phyloP scores from a whole-genome alignment of 2,888 invertebrate genomes.

The Podotricha telesiphe region DNA sequence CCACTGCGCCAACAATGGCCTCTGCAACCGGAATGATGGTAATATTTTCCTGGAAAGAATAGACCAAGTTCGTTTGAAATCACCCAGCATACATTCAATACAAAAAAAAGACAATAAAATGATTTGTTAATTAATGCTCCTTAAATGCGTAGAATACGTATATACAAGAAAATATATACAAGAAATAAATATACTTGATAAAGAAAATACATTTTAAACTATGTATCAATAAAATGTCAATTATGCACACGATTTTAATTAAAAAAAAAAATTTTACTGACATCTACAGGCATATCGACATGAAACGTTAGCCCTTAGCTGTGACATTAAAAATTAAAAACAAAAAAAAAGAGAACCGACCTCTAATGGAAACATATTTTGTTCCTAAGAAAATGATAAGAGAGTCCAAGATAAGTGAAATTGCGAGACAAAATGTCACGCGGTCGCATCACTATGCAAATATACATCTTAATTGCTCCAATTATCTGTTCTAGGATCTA shows the following conservation, averaged over 20 bases:
- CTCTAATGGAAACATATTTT: slow-evolving; percentile 61
- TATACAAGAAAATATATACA: no score
- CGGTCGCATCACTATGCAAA: slow-evolving; percentile 73
- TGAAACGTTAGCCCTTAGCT: slow-evolving; percentile 49
- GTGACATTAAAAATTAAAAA: slow-evolving; percentile 59
- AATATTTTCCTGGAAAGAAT: no score
- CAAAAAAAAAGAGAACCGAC: slow-evolving; percentile 56
- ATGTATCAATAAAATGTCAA: slow-evolving; percentile 60
- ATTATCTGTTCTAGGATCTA: slow-evolving; percentile 74
- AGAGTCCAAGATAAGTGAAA: slow-evolving; percentile 62
- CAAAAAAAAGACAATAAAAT: no score
- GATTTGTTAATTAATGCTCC: no score
- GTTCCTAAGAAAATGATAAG: slow-evolving; percentile 64
- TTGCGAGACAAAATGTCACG: slow-evolving; percentile 67
- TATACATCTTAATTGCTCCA: slow-evolving; percentile 68
- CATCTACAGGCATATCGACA: slow-evolving; percentile 66
- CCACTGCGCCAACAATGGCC: no score
- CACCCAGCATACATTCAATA: no score
- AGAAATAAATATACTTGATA: no score
- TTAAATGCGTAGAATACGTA: not conserved
- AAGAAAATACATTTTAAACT: not conserved
- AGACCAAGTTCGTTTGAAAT: no score
- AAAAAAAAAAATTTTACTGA: slow-evolving; percentile 50
- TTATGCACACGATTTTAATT: slow-evolving; percentile 53
- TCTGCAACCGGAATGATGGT: no score